Percentiles rank a stretch among this genome's conserved stretches.
Conservation (phyloP, 2,113 vertebrate species). For the Eudyptes chrysolophus region DNA sequence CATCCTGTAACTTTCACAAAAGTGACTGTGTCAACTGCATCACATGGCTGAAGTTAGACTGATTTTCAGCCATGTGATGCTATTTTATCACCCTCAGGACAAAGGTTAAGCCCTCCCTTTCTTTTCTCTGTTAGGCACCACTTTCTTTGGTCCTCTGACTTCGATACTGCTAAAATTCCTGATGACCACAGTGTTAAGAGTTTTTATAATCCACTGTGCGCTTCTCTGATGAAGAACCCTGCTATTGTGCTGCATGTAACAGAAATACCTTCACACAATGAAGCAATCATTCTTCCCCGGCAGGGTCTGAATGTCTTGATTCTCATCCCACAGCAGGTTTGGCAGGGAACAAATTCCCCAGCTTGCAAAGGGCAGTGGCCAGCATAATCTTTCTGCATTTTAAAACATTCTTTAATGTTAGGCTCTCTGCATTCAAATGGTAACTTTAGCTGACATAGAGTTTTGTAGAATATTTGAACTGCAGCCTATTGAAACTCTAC, state of each 20-base stretch:
- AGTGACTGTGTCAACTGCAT: conserved; percentile 54
- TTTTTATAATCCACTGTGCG: conserved; percentile 30
- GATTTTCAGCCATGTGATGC: conserved; percentile 72
- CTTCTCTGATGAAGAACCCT: conserved; percentile 50
- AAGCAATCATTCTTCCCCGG: conserved; percentile 52
- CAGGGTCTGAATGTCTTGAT: conserved; percentile 50
- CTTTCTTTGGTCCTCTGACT: conserved; percentile 44
- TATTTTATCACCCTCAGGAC: conserved; percentile 71
- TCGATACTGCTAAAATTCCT: conserved; percentile 55
- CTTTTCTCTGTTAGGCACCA: conserved; percentile 53
- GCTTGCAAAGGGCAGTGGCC: conserved; percentile 39
- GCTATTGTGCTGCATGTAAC: conserved; percentile 32
- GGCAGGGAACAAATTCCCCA: conserved; percentile 35
- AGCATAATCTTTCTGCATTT: conserved; percentile 55
- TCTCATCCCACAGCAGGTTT: conserved; percentile 51
- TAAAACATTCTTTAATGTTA: conserved; percentile 52
- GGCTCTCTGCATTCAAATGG: conserved; percentile 13
- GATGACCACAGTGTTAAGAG: conserved; percentile 37
- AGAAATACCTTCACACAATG: conserved; percentile 57
- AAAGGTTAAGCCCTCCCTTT: conserved; percentile 76
- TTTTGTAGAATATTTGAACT: conserved; percentile 58
- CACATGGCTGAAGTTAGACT: conserved; percentile 60
- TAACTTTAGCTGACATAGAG: conserved; percentile 48
- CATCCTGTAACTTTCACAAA: conserved; percentile 38
- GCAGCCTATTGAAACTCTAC: conserved; percentile 41